phyloP scores from a whole-genome alignment of 2,797 vertebrate genomes.

The Halcyon leucocephala region DNA sequence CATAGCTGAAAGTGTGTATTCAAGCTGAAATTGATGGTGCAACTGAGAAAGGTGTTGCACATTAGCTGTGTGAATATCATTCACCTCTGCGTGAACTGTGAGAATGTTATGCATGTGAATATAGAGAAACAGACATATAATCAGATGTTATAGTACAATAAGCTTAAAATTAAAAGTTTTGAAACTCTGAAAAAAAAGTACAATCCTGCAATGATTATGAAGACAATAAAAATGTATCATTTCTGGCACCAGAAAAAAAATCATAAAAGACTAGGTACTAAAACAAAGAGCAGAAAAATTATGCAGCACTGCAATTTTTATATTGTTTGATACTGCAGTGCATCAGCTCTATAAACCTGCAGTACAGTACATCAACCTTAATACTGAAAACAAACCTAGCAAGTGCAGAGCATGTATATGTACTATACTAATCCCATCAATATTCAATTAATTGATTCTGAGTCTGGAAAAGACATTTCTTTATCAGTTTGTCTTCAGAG shows the following conservation, averaged over 20 bases:
- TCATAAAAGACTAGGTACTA: not conserved
- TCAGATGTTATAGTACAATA: not conserved
- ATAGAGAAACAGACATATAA: not conserved
- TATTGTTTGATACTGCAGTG: not conserved
- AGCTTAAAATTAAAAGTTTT: not conserved
- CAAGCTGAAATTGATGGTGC: not conserved
- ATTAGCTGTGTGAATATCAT: not conserved
- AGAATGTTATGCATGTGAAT: not conserved
- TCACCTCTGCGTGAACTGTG: not conserved
- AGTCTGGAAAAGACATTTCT: not conserved
- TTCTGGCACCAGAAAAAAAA: conserved; percentile 20
- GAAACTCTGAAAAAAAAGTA: not conserved
- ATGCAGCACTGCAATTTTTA: not conserved
- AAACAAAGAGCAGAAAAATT: not conserved
- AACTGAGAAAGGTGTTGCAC: not conserved
- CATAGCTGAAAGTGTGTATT: not conserved
- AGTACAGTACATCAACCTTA: not conserved
- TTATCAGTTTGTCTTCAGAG: not conserved
- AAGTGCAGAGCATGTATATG: not conserved
- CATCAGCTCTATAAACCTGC: not conserved
- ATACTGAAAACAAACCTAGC: not conserved
- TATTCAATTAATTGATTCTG: not conserved
- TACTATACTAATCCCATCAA: not conserved
- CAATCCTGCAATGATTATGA: not conserved
- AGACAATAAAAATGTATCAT: not conserved